phyloP scores from a whole-genome alignment of 2,888 invertebrate species.

The Autographa gamma region DNA sequence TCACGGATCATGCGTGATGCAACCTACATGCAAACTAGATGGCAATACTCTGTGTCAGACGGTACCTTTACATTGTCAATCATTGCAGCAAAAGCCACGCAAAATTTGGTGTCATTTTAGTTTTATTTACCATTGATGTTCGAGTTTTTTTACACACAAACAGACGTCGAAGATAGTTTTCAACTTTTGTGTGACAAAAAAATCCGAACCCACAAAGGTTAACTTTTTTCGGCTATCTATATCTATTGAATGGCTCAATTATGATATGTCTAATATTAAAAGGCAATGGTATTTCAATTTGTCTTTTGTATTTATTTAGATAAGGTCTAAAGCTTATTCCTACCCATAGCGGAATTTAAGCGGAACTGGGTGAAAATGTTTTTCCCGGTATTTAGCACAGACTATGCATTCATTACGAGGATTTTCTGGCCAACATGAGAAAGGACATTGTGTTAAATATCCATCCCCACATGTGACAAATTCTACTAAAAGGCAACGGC shows the following conservation, averaged over 20 bases:
- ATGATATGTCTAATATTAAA: constrained; percentile 61
- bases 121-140: constrained; percentile 4
- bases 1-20: constrained; percentile 25
- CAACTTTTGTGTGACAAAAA: constrained; percentile 17
- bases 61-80: constrained; percentile 29
- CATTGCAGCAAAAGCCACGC: constrained; percentile 23
- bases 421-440: background rate
- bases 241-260: constrained; percentile 30
- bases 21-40: constrained; percentile 20
- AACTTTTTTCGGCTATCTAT: constrained; percentile 28
- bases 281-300: constrained; percentile 35
- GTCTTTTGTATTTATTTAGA: constrained; percentile 56
- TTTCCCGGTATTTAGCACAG: background rate
- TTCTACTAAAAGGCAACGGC: background rate
- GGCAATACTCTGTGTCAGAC: constrained; percentile 26
- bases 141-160: constrained; percentile 6
- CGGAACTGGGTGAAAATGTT: background rate
- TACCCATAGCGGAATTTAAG: background rate
- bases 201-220: constrained; percentile 16
- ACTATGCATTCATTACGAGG: background rate
- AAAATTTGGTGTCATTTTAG: constrained; percentile 11
- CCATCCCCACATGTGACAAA: background rate
- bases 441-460: too few species aligned
- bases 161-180: background rate
- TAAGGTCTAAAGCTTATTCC: background rate